These are phyloP conservation scores for Cephalopterus ornatus DNA, from an alignment of 2,113 vertebrate genomes.

Conservation along the genomic window DNA sequence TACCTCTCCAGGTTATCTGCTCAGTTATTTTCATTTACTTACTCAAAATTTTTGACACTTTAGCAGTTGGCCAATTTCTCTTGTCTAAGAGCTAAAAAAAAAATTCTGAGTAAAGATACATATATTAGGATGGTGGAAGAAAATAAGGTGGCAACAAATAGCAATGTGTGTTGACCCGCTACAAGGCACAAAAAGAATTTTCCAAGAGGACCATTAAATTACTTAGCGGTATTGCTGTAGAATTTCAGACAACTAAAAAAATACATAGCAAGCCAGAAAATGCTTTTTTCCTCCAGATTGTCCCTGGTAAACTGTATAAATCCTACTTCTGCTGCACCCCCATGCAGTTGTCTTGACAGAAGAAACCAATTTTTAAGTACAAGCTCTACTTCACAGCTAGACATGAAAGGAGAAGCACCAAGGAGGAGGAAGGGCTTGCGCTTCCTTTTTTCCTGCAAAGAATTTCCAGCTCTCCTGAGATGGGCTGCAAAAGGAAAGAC, in stretches of 20 bases:
- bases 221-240: neutral
- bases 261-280: neutral
- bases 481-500: neutral
- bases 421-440: accelerated
- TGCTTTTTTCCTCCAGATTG: neutral
- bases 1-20: neutral
- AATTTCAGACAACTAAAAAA: neutral
- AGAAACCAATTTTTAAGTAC: neutral
- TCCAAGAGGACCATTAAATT: neutral
- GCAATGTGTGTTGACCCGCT: neutral
- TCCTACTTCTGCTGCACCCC: neutral
- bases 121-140: neutral
- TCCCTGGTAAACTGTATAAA: neutral
- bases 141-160: neutral
- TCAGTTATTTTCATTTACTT: neutral
- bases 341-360: neutral
- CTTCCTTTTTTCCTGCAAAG: neutral
- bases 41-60: neutral
- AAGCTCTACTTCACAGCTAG: neutral
- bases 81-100: neutral
- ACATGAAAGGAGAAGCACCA: neutral
- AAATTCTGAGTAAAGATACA: neutral
- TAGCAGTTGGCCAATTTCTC: neutral
- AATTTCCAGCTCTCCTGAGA: neutral
- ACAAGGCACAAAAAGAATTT: neutral